Conservation (phyloP, 92 coral and sea anemone genomes). For the Palythoa caribaeorum region DNA sequence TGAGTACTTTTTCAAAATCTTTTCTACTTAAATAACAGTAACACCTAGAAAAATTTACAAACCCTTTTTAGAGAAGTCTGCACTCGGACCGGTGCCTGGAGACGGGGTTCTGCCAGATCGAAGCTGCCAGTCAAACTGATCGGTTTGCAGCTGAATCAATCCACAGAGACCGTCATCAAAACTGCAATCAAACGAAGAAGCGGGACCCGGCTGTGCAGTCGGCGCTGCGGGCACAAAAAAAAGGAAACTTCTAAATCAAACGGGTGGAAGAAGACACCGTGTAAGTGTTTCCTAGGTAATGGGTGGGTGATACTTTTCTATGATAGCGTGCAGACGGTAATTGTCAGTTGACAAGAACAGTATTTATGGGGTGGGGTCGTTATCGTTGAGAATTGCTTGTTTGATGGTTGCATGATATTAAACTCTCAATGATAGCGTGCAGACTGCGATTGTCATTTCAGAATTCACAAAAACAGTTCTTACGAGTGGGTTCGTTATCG, state of each 20-base stretch:
- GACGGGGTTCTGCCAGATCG: constrained; percentile 43
- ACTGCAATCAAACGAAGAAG: constrained; percentile 16
- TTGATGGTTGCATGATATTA: too few relatives aligned
- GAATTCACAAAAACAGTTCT: too few relatives aligned
- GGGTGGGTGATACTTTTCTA: not conserved
- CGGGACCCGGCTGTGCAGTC: not conserved
- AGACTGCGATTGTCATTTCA: too few relatives aligned
- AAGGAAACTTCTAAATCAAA: not conserved
- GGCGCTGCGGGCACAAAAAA: constrained; percentile 3
- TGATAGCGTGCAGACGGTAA: not conserved
- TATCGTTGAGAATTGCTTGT: not conserved
- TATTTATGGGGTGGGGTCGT: constrained; percentile 19
- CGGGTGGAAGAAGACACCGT: not conserved
- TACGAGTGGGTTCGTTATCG: too few relatives aligned
- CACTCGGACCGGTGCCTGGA: constrained; percentile 32
- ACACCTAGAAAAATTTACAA: not conserved
- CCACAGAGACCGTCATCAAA: constrained; percentile 47
- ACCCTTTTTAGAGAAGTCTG: constrained; percentile 14
- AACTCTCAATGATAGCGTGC: too few relatives aligned
- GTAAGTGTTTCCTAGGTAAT: too few relatives aligned
- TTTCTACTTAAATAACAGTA: not conserved
- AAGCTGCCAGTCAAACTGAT: constrained; percentile 49
- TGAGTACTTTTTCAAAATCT: too few relatives aligned
- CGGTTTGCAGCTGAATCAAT: constrained; percentile 44
- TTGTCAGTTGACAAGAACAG: too few relatives aligned